Base-by-base conservation (phyloP, 2,888 invertebrate genomes). In the Dilophus febrilis region DNA sequence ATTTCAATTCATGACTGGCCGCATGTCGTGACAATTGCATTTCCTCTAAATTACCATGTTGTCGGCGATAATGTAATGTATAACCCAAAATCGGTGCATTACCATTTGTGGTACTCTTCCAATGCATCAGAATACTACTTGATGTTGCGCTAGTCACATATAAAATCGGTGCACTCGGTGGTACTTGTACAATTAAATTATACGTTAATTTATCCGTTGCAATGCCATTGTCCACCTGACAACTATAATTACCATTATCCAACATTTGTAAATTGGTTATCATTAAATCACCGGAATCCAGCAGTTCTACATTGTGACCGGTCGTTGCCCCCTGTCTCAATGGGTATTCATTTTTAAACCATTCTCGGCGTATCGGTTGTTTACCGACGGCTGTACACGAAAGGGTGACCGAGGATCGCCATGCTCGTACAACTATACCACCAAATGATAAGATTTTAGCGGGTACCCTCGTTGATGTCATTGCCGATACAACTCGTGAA, bases 101-200 rank as follows among this genome's bases (percentile, higher is more conserved):
- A 8, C 80, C 80, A 45, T 69, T 72, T 46, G 70, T 72, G 12
- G 73, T 74, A n/a, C 76, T 62, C 55, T 78, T 78, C 81, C 81
- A 81, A 48, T 79, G 77, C 48, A 81, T 66, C 34, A 77, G 59
- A 43, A 85, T 73, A 47, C 81, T 80, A 49, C 74, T 75, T 37
- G 78, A 75, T 1, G 83, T 83, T 3, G 80, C 77, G 51, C 79
- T 78, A 4, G 78, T 77, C 4, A 83, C 75, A 49, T 77, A 78
- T 3, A 84, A 61, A 5, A 74, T 67, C 0, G 85, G 84, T 1
- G 82, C 73, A 28, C 70, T 68, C 1, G 84, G 84, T 10, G 82
- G 79, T 35, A 81, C 82, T 66, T 79, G 77, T 1, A 80, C 76
- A 17, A 73, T 62, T n/a, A 79, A 60, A 38, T 66, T 64, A 52